Evolutionary conservation across 2,888 invertebrate genomes (phyloP).

Genomic region (Entomobrya multifasciata): DNA sequence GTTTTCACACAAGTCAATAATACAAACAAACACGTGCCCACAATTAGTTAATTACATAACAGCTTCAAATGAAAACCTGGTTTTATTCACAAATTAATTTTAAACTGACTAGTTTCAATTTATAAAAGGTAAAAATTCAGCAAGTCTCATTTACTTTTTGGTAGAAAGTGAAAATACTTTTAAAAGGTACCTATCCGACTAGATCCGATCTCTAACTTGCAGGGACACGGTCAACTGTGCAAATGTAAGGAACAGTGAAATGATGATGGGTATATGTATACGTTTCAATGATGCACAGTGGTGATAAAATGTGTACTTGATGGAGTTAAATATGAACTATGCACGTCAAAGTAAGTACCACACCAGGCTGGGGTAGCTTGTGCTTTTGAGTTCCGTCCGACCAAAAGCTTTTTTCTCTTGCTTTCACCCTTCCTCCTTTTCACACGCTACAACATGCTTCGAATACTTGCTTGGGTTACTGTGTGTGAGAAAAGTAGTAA

Average conservation of each 20-base stretch:
- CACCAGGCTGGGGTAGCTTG: background rate
- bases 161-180: background rate
- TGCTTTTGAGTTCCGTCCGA: background rate
- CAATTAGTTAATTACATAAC: conserved; percentile 26
- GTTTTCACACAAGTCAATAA: background rate
- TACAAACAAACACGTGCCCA: background rate
- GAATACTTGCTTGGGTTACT: too few species aligned
- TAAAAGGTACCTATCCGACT: conserved; percentile 47
- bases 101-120: background rate
- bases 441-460: too few species aligned
- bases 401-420: background rate
- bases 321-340: conserved; percentile 15
- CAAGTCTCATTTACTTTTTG: background rate
- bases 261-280: conserved; percentile 1
- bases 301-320: conserved; percentile 13
- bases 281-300: conserved; percentile 10
- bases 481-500: too few species aligned
- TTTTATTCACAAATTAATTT: conserved; percentile 1
- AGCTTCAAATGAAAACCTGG: too few species aligned
- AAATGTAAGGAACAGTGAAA: conserved; percentile 8
- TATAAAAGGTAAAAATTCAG: background rate
- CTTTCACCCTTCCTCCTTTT: conserved; percentile 47
- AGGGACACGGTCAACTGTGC: background rate
- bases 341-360: too few species aligned
- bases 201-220: conserved; percentile 50